Evolutionary conservation across 2,888 invertebrate genomes (phyloP).

Genomic region (Cyclophora albipunctata): DNA sequence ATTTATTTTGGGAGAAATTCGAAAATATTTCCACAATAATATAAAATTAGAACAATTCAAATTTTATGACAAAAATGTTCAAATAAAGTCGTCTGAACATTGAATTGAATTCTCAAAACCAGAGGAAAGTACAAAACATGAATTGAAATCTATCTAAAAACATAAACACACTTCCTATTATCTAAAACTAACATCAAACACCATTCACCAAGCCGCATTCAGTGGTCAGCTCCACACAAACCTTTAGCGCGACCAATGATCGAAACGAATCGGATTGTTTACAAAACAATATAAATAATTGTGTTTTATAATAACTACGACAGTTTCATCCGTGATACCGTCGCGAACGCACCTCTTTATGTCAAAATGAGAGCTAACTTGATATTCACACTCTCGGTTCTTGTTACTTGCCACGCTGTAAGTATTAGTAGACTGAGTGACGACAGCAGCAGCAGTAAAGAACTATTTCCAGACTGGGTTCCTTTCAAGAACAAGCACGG

Average conservation of each 20-base stretch:
- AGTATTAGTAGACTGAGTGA: constrained; percentile 49
- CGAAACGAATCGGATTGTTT: constrained; percentile 54
- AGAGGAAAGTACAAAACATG: too few species aligned
- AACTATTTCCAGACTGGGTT: constrained; percentile 66
- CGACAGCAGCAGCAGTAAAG: constrained; percentile 45
- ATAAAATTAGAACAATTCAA: too few species aligned
- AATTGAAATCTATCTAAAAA: too few species aligned
- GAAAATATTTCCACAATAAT: too few species aligned
- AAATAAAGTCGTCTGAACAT: too few species aligned
- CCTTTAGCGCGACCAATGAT: constrained; percentile 29
- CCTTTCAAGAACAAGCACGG: constrained; percentile 63
- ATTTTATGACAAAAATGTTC: too few species aligned
- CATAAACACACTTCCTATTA: too few species aligned
- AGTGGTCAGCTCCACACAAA: constrained; percentile 35
- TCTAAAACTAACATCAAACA: too few species aligned
- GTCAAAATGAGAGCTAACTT: constrained; percentile 26
- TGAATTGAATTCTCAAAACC: too few species aligned
- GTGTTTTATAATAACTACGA: constrained; percentile 43
- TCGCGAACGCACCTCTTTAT: constrained; percentile 29
- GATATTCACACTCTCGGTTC: constrained; percentile 21
- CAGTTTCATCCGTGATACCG: constrained; percentile 56
- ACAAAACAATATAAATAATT: constrained; percentile 73
- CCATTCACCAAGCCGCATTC: too few species aligned
- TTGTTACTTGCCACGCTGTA: constrained; percentile 33
- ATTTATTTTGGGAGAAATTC: too few species aligned